These are phyloP conservation scores for Clarias gariepinus DNA, from an alignment of 2,113 vertebrate genomes.

Conservation along the genomic window DNA sequence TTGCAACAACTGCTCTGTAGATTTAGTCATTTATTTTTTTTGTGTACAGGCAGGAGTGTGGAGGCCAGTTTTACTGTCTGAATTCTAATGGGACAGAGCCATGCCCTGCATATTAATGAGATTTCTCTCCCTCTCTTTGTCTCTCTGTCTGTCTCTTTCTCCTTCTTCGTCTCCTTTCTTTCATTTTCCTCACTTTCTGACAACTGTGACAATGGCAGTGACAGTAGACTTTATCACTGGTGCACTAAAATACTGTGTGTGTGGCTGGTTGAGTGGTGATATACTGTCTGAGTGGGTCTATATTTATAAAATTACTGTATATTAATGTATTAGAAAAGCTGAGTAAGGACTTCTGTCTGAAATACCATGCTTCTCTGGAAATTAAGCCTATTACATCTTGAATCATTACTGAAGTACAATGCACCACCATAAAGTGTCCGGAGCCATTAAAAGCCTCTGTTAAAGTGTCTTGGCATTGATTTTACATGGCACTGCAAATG, in stretches of 20 bases:
- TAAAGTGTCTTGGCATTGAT: neutral
- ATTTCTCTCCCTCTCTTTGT: neutral
- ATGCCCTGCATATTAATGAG: slow-evolving; percentile 64
- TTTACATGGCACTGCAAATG: neutral
- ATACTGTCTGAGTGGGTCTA: neutral
- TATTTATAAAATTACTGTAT: neutral
- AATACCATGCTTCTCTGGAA: neutral
- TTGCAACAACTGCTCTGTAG: slow-evolving; percentile 41
- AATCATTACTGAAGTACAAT: neutral
- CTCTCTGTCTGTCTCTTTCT: neutral
- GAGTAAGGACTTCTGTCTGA: neutral
- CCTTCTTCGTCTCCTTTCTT: neutral
- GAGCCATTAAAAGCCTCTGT: neutral
- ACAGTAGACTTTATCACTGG: slow-evolving; percentile 33
- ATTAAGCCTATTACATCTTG: neutral
- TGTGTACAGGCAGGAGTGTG: slow-evolving; percentile 55
- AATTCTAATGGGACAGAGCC: slow-evolving; percentile 63
- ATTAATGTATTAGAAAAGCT: neutral
- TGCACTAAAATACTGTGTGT: slow-evolving; percentile 27
- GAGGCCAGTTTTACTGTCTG: slow-evolving; percentile 58
- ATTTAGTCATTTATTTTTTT: slow-evolving; percentile 67
- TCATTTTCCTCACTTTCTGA: slow-evolving; percentile 14
- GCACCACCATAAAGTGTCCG: neutral
- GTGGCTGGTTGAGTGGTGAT: neutral
- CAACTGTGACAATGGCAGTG: slow-evolving; percentile 29